Evolutionary conservation across 1,140 invertebrate genomes (phyloP), one percentile per base, ranked within the genome.

Genomic region (Lutraria rhynchaena): DNA sequence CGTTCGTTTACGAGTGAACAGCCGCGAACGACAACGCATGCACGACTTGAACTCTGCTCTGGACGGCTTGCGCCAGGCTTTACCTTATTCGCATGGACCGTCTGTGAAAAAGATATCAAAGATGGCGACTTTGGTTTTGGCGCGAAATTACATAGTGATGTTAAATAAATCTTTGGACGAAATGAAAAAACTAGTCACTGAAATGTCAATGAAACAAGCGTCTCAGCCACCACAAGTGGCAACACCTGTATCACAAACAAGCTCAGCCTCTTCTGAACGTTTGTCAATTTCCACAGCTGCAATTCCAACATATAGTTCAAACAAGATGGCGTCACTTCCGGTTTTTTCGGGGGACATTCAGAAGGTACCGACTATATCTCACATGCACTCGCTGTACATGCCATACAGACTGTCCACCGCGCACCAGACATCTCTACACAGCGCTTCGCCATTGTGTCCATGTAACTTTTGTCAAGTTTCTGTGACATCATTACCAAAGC

Each of bases 11-110:
- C 81, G 85, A 49, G 87, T 90, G 24, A 92, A 92, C 78, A 87
- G 88, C 17, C 69, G 92, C 31, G 92, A 92, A 78, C 73, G 92
- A 60, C 82, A 92, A 67, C 61, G 92, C 27, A 92, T 92, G 92
- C 92, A 92, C 71, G 91, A 92, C 70, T 65, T 92, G 27, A 92
- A 92, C 61, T 83, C 88, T 11, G 92, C 92, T 3, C 76, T 92
- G 24, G 91, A 92, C 76, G 87, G 87, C 60, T 83, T 92, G 0
- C 70, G 92, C 61, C 87, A 91, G 67, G 90, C 92, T 37, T 91
- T 87, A 27, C 83, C 84, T 0, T 85, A 85, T 61, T 85, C 82
- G 1, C 70, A 85, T 27, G 87, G 87, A 55, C 87, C 87, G 5
- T 81, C 87, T 7, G 87, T 90, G 1, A 89, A 90, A 75, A 89